These are phyloP conservation scores for Pelvicachromis taeniatus DNA, from an alignment of 2,113 vertebrate genomes.

Conservation along the genomic window DNA sequence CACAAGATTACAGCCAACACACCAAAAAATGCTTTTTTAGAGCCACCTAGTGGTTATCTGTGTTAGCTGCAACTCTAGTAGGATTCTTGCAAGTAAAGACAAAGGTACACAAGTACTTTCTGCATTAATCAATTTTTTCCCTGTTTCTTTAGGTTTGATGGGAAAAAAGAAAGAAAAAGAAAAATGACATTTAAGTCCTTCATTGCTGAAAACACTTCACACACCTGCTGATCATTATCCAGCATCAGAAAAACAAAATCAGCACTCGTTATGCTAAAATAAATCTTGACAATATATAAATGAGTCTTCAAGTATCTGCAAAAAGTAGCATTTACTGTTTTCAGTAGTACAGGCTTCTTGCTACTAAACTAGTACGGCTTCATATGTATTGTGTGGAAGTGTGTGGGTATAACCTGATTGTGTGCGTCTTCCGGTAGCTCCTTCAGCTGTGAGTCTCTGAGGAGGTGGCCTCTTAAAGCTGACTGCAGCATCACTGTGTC, in stretches of 20 bases:
- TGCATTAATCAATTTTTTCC: accelerated
- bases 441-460: constrained; percentile 65
- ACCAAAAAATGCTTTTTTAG: not conserved
- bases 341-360: not conserved
- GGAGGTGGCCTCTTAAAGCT: constrained; percentile 77
- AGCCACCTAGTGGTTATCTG: not conserved
- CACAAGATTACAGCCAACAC: not conserved
- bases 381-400: not conserved
- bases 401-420: constrained; percentile 35
- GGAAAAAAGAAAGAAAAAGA: not conserved
- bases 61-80: not conserved
- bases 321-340: not conserved
- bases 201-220: not conserved
- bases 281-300: not conserved
- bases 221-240: not conserved
- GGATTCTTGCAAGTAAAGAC: not conserved
- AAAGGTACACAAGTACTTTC: not conserved
- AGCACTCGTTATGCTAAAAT: not conserved
- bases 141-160: not conserved
- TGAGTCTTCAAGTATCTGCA: not conserved
- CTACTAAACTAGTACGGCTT: not conserved
- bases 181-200: not conserved
- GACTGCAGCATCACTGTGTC: constrained; percentile 76
- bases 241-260: not conserved
- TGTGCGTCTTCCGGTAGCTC: constrained; percentile 7